Base-by-base conservation (phyloP, 1,140 invertebrate species). In the Cephus cinctus region DNA sequence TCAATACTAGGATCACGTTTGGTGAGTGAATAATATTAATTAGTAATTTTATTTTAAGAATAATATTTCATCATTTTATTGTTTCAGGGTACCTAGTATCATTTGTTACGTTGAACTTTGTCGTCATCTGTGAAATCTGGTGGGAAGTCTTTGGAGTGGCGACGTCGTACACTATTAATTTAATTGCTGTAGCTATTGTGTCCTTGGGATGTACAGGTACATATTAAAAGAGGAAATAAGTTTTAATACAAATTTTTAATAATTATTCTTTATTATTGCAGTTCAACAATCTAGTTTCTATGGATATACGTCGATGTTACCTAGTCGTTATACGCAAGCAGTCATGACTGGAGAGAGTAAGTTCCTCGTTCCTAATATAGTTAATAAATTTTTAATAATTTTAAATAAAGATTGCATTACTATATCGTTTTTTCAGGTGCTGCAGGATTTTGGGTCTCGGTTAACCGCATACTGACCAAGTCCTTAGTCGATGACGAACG, bases 281-380 rank as follows among this genome's bases (percentile, higher is more conserved):
- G 87, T 95, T 35, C 93, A 96, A 71, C 93, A 96, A 75, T 93
- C 91, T 0, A 94, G 91, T 71, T 95, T 94, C 74, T 96, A 96
- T 69, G 92, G 92, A 5, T 95, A 93, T 65, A 92, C 92, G 2
- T 92, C 91, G 47, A 94, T 94, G 85, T 75, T 96, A 44, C 93
- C 93, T 12, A 86, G 86, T 46, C 76, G 86, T 45, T 96, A 95
- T 63, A 95, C 92, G 0, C 92, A 95, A 68, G 92, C 92, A 41
- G 90, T 96, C 0, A 95, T 96, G 92, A 86, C 88, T 12, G 93
- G 93, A 42, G 93, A 96, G 83, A 95, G 92, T 88, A 80, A 84
- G 82, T 77, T 45, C n/a, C n/a, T 22, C 19, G 19, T 12, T 27
- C 39, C 12, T 12, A 41, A 19, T 12, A 38, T 5, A 38, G 35